phyloP scores from a whole-genome alignment of 2,797 vertebrate genomes.

The Rhinogobio ventralis region DNA sequence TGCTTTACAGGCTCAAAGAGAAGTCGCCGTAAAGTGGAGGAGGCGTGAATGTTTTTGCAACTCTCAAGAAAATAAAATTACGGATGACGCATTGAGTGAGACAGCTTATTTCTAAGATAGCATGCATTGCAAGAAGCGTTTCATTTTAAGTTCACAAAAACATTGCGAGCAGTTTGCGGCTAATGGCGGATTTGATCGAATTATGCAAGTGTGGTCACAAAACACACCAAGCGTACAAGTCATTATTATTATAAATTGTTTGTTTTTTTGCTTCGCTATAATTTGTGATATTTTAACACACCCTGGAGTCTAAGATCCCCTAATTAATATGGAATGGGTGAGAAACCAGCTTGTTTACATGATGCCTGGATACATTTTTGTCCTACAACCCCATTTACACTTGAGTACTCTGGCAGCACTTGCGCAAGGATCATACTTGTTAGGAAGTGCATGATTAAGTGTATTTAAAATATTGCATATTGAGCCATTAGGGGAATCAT shows the following conservation, averaged over 20 bases:
- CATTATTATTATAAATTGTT: constrained; percentile 70
- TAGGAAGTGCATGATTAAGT: constrained; percentile 50
- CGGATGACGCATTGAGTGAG: constrained; percentile 1
- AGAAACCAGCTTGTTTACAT: constrained; percentile 46
- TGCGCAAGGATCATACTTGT: constrained; percentile 19
- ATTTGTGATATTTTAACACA: constrained; percentile 56
- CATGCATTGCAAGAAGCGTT: constrained; percentile 20
- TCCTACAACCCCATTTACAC: constrained; percentile 36
- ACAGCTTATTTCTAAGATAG: constrained; percentile 39
- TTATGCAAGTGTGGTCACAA: constrained; percentile 59
- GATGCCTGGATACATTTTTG: constrained; percentile 8
- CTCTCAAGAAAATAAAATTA: constrained; percentile 36
- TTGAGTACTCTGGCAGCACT: constrained; percentile 9
- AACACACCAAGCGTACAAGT: constrained; percentile 58
- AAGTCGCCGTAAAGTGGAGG: constrained; percentile 22
- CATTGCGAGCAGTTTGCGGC: constrained; percentile 50
- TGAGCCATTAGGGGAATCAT: constrained; percentile 54
- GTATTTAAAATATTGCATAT: constrained; percentile 47
- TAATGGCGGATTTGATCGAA: constrained; percentile 65
- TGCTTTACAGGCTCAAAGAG: constrained; percentile 25
- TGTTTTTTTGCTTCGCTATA: constrained; percentile 70
- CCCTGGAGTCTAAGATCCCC: constrained; percentile 53
- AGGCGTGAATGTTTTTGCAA: constrained; percentile 34
- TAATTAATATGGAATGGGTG: constrained; percentile 53
- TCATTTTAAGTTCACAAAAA: constrained; percentile 42